These are phyloP conservation scores for Camelus dromedarius DNA, from an alignment of 2,113 vertebrate genomes.

Conservation along the genomic window DNA sequence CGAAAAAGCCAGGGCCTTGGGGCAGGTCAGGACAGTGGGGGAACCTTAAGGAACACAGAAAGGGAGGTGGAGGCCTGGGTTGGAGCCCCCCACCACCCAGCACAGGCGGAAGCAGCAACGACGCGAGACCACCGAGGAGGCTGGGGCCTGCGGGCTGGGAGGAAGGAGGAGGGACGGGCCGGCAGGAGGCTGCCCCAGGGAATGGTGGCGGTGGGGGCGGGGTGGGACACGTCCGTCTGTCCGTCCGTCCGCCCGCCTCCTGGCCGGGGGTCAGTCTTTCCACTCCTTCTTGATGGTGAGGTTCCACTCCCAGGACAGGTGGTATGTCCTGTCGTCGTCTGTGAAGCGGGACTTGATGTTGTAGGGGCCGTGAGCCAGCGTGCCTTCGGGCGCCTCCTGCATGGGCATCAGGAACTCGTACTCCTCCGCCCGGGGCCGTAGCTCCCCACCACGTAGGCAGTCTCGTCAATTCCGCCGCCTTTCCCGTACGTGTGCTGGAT, in stretches of 20 bases:
- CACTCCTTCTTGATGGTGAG: constrained; percentile 98
- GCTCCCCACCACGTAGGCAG: constrained; percentile 98
- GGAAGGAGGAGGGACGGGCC: constrained; percentile 9
- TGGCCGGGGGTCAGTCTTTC: constrained; percentile 90
- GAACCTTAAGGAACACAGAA: neutral
- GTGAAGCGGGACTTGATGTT: constrained; percentile 97
- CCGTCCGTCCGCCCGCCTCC: constrained; percentile 62
- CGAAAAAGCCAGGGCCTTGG: neutral
- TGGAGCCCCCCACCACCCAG: constrained; percentile 22
- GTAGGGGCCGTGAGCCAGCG: constrained; percentile 96
- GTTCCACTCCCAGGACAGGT: constrained; percentile 98
- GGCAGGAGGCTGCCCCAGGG: constrained; percentile 69
- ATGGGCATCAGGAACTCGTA: constrained; percentile 95
- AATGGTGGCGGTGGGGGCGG: neutral
- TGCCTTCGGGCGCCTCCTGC: constrained; percentile 96
- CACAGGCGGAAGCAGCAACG: constrained; percentile 78
- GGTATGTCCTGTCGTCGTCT: constrained; percentile 96
- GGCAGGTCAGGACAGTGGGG: neutral
- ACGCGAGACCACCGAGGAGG: constrained; percentile 61
- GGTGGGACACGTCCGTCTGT: constrained; percentile 69
- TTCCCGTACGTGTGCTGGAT: constrained; percentile 93
- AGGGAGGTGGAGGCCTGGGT: constrained; percentile 12
- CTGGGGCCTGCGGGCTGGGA: constrained; percentile 76
- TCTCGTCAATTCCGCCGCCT: constrained; percentile 95
- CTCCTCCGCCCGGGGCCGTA: constrained; percentile 94